Evolutionary conservation across 30 jellyfish, hydroid and myxozoan species (phyloP).

Genomic region (Aurelia aurita complex sp. Pacific): DNA sequence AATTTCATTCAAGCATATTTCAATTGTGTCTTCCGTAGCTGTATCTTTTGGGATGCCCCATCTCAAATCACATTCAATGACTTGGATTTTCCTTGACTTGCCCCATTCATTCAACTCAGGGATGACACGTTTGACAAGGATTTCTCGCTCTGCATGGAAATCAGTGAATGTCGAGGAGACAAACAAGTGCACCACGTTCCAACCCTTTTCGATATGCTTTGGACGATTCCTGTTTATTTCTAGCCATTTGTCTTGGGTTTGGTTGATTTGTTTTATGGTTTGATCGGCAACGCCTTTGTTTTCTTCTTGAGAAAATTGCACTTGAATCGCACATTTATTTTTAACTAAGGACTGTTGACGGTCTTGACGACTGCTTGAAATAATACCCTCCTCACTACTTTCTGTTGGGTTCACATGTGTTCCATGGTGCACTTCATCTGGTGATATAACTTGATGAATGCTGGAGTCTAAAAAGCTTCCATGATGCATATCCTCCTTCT

Average conservation of each 20-base stretch:
- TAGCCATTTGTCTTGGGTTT: constrained; percentile 19
- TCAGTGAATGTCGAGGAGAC: constrained; percentile 93
- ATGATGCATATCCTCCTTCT: no score
- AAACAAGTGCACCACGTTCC: constrained; percentile 79
- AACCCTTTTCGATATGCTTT: constrained; percentile 17
- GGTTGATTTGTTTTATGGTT: constrained; percentile 2
- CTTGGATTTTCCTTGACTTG: constrained; percentile 52
- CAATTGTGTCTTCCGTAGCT: constrained; percentile 69
- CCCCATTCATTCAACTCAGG: constrained; percentile 88
- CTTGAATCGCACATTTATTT: no score
- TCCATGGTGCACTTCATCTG: no score
- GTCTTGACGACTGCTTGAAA: no score
- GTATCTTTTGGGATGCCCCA: constrained; percentile 98
- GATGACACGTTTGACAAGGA: constrained; percentile 72
- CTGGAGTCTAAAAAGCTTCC: no score
- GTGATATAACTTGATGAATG: no score
- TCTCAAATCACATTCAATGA: constrained; percentile 89
- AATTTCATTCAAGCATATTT: constrained; percentile 76
- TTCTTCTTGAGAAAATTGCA: no score
- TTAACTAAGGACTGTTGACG: no score
- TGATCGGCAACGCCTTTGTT: no score
- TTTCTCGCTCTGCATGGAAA: constrained; percentile 86
- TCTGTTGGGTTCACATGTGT: no score
- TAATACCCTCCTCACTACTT: no score
- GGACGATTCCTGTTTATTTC: constrained; percentile 22